Percentiles rank a stretch among this genome's conserved stretches.
Evolutionary conservation across 2,797 vertebrate genomes (phyloP).

Genomic region (Enteromius trimaculatus): DNA sequence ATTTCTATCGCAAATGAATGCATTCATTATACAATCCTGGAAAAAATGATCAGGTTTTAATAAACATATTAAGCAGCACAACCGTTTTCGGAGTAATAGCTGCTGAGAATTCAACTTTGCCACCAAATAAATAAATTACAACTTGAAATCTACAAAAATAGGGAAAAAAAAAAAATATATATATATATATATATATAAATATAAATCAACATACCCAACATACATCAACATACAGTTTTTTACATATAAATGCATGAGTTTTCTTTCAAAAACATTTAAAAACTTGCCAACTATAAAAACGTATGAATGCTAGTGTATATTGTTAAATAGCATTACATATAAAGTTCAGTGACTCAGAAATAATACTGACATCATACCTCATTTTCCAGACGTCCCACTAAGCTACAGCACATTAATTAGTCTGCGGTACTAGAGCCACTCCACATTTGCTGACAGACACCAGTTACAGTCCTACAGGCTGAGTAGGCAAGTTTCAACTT

Average conservation of each 20-base stretch:
- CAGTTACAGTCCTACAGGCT: neutral
- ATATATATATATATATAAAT: too few relatives aligned
- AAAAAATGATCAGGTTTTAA: neutral
- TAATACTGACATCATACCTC: constrained; percentile 46
- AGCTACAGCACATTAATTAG: constrained; percentile 23
- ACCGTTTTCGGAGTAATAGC: neutral
- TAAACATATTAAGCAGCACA: neutral
- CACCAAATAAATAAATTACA: neutral
- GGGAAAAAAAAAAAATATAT: too few relatives aligned
- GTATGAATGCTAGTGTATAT: neutral
- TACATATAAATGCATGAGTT: neutral
- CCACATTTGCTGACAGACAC: constrained; percentile 29
- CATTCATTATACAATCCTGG: neutral
- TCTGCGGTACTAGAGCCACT: constrained; percentile 2
- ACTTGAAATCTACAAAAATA: neutral
- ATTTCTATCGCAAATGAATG: neutral
- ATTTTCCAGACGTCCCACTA: constrained; percentile 18
- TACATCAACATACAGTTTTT: too few relatives aligned
- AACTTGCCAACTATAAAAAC: neutral
- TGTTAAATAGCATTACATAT: constrained; percentile 5
- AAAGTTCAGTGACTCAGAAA: constrained; percentile 4
- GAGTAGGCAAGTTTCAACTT: constrained; percentile 1
- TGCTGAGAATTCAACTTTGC: neutral
- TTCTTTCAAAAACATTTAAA: neutral
- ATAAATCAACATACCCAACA: too few relatives aligned